A percentile compares a stretch with the other conserved stretches of the same genome.
Evolutionary conservation across 1,140 invertebrate species (phyloP).

Genomic region (Pinna nobilis): DNA sequence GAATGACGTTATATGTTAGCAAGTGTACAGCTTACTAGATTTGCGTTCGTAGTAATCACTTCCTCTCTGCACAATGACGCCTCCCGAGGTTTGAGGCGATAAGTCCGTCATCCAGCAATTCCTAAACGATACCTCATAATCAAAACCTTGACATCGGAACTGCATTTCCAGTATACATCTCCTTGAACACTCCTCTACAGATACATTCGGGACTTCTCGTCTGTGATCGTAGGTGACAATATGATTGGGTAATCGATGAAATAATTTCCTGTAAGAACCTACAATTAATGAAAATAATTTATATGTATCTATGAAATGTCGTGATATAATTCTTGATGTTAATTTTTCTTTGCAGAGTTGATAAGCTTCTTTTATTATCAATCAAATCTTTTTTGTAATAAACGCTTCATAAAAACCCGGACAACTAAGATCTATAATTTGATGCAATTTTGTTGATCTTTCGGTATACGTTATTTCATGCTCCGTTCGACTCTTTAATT

Average conservation of each 20-base stretch:
- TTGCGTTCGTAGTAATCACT: conserved; percentile 66
- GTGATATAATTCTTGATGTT: not conserved
- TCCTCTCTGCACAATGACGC: conserved; percentile 46
- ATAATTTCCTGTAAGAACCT: conserved; percentile 64
- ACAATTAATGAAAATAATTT: conserved; percentile 15
- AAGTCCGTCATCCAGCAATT: conserved; percentile 67
- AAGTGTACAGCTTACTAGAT: conserved; percentile 49
- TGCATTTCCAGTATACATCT: conserved; percentile 66
- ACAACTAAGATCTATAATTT: no score
- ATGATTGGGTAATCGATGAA: conserved; percentile 66
- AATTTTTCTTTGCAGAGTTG: not conserved
- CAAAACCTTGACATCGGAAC: conserved; percentile 69
- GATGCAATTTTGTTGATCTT: no score
- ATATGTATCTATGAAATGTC: not conserved
- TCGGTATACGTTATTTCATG: no score
- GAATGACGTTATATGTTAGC: no score
- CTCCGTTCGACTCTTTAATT: no score
- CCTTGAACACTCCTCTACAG: conserved; percentile 67
- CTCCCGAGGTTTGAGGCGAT: conserved; percentile 46
- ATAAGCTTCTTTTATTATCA: not conserved
- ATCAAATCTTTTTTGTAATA: no score
- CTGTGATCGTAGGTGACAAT: conserved; percentile 63
- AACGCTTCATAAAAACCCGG: no score
- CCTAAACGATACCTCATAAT: conserved; percentile 54
- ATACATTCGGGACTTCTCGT: conserved; percentile 55